Base-by-base conservation (phyloP, 1,140 invertebrate genomes). In the Rhynchophorus ferrugineus region DNA sequence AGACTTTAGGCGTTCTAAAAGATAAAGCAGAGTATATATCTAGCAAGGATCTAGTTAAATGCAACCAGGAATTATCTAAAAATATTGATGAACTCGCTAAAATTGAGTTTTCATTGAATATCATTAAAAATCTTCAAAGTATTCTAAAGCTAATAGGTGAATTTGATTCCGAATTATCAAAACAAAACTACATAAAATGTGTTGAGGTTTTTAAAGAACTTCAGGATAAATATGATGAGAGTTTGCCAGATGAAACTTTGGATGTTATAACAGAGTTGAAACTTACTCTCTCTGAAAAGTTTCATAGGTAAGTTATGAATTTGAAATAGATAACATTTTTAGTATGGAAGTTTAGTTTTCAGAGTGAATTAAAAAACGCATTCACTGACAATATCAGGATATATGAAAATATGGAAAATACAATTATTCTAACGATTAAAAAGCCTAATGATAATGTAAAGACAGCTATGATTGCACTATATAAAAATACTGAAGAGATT, bases 1-100 rank as follows among this genome's bases (percentile, higher is more conserved):
- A 71, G 2, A 73, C 77, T 45, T 73, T 81, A 61, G 63, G 70
- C 34, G 45, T 49, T 6, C 72, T 79, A 19, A 70, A 77, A 51
- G 68, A 65, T 29, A 71, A 73, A 37, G 75, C 80, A 46, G 73
- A 79, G 54, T 60, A 74, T 44, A 61, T 78, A 65, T 73, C 75
- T n/a, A 76, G 77, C 64, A 70, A 74, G 43, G 75, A 82, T 60
- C 67, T 83, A 36, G 60, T 71, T 3, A 71, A 73, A 47, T 75
- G 11, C 72, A 74, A 44, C 7, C 72, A 74, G 38, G 77, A 78
- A 58, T 65, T 82, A 52, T 66, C 77, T 43, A 67, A 67, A 53
- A 64, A 81, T 19, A 69, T 73, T 6, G 65, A 72, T 46, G 71
- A 76, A 37, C 61, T 82, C 24, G 66, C 76, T 56, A 72, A 71